Evolutionary conservation across 2,113 vertebrate genomes (phyloP), one percentile per base, ranked within the genome.

Genomic region (Ibidorhyncha struthersii): DNA sequence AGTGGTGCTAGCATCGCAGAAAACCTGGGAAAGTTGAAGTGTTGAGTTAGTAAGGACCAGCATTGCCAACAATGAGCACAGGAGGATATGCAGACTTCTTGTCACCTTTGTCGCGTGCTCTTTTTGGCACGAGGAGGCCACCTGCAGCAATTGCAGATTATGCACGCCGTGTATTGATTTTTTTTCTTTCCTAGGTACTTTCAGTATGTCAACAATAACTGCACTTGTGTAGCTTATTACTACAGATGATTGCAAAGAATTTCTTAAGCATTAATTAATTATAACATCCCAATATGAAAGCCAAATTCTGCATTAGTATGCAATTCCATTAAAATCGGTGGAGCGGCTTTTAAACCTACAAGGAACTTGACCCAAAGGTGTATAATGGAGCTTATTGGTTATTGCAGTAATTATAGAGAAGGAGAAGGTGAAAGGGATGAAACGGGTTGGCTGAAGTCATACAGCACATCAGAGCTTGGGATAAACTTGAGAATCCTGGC

Each of bases 201-300:
- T 74, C 43, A 72, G 0, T 83, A 56, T 4, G 2, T 90, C 71
- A 55, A 79, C 91, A 72, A 82, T 90, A 89, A 70, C 93, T 73
- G 53, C 40, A 40, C 9, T 87, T 56, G 26, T 32, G 23, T 85
- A 65, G 66, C 53, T 73, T 72, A 41, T 50, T 85, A 21, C 70
- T 70, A 36, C 52, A 73, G 78, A 87, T 55, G 62, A 76, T 80
- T 82, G 70, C 36, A 56, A 89, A 62, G 32, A 76, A 85, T 85
- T 96, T 89, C 78, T 86, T 82, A 58, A 70, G 70, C 81, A 73
- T 97, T 94, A 91, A 87, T 97, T 96, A 95, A 89, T 96, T 72
- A 87, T 79, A 89, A 45, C 73, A 91, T 90, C 41, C 47, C 38
- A 55, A 47, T 72, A 25, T 56, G 43, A 92, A 95, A 91, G 80